Base-by-base conservation (phyloP, 2,113 vertebrate species). In the Sinocyclocheilus anshuiensis region DNA sequence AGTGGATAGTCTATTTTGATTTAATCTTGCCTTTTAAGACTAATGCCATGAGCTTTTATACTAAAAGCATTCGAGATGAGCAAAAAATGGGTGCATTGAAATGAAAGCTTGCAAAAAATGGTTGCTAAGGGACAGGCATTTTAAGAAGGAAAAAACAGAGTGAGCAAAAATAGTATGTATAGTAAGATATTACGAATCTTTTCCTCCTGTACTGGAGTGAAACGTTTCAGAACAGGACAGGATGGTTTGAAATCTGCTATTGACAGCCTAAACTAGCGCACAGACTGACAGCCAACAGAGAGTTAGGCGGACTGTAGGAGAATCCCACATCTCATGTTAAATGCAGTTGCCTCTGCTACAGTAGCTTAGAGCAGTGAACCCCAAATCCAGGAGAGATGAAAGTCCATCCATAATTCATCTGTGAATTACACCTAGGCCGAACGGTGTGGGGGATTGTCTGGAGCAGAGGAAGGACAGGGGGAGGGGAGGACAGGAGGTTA, bases 391-490 rank as follows among this genome's bases (percentile, higher is more conserved):
- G 22, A 74, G 81, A 59, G 90, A 94, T 94, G 90, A 92, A 94
- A 94, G 93, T 91, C 86, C 90, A 95, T 95, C 92, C 92, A 95
- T 95, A 94, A 95, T 95, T 95, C 92, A 95, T 95, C 77, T 75
- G 87, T 87, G 92, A 94, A 94, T 94, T 95, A 94, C 90, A 94
- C 93, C 91, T 90, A 61, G 92, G 89, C 89, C 92, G 92, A 92
- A 92, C 92, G 90, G 78, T 75, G 84, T 63, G 81, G 29, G 61
- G 75, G 59, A 48, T 63, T 83, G 84, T 78, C 33, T 22, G 16
- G 24, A 84, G 29, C 18, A 65, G 50, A 72, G 4, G 69, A n/a
- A 59, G 79, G 53, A 69, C 10, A n/a, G 72, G 63, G 67, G 75
- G 48, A 63, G 67, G 86, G 88, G 79, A 89, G 86, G 90, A 89